Base-by-base conservation (phyloP, 2,888 invertebrate genomes). In the Oegoconia quadripuncta region DNA sequence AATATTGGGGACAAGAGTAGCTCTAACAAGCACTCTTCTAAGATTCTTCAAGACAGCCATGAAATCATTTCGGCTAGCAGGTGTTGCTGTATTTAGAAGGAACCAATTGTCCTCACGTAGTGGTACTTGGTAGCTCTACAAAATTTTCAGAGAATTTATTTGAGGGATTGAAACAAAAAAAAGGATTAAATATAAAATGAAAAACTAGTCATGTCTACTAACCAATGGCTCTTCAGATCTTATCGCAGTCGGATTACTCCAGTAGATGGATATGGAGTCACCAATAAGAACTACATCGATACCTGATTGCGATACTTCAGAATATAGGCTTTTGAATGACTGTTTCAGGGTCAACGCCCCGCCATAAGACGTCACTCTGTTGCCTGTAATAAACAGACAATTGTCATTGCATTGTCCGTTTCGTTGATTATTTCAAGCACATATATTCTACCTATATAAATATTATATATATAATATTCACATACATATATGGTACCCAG, bases 281-380 rank as follows among this genome's bases (percentile, higher is more conserved):
- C 97, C 95, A 41, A 92, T 90, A 0, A 98, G 89, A 26, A 97
- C 91, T 1, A 97, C 91, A 72, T 97, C 96, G 29, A 91, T 92
- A 62, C 96, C 96, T 12, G 90, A 90, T 30, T 87, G 83, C 1
- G 88, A 82, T 2, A 52, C 43, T 6, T 64, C 59, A 8, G 78
- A 75, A 32, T 72, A 61, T 12, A 88, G 84, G n/a, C 91, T 90
- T 3, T 90, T 88, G 55, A 93, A 95, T 41, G 89, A 89, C 57
- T 96, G 92, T 0, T 92, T 92, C 44, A 96, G 90, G 11, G 91
- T 91, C 3, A 98, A 73, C 35, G 89, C 88, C 0, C 97, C 97
- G 1, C 97, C 97, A 66, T 97, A 98, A 0, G 97, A 96, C 39
- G 93, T 90, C 5, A 97, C 88, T 82, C 95, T 89, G 62, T 94